Conservation (phyloP, 2,888 invertebrate species). For the Hypomecis punctinalis region DNA sequence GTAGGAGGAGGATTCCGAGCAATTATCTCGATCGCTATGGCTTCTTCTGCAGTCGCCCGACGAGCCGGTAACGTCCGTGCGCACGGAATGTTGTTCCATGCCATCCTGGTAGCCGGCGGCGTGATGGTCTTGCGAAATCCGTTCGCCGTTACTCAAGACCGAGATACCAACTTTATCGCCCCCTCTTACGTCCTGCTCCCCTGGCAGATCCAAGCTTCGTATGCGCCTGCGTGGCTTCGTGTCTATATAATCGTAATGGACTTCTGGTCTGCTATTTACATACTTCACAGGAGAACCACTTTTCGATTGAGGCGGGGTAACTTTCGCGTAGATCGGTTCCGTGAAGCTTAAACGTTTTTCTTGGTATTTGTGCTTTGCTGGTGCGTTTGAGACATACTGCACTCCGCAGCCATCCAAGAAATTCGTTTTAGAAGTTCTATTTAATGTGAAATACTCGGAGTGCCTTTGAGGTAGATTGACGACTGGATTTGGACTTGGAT, state of each 20-base stretch:
- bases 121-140: conserved; percentile 70
- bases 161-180: conserved; percentile 69
- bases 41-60: conserved; percentile 78
- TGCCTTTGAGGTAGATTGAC: conserved; percentile 79
- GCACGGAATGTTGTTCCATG: conserved; percentile 77
- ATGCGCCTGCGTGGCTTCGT: conserved; percentile 78
- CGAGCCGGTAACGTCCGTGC: conserved; percentile 75
- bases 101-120: conserved; percentile 71
- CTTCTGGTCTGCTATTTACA: conserved; percentile 66
- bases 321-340: conserved; percentile 81
- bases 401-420: conserved; percentile 75
- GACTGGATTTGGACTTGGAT: conserved; percentile 72
- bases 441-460: conserved; percentile 81
- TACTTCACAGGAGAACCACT: conserved; percentile 72
- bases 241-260: conserved; percentile 80
- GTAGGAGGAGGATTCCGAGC: conserved; percentile 81
- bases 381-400: conserved; percentile 66
- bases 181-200: conserved; percentile 62
- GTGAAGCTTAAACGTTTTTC: conserved; percentile 74
- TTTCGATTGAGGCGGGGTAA: conserved; percentile 71
- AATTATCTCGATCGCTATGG: conserved; percentile 81
- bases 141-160: conserved; percentile 74
- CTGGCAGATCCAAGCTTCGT: conserved; percentile 73
- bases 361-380: conserved; percentile 50
- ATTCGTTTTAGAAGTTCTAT: conserved; percentile 74